A percentile compares a stretch with the other conserved stretches of the same genome.
These are phyloP conservation scores for Bovichtus variegatus DNA, from an alignment of 2,797 vertebrate genomes.

Conservation along the genomic window DNA sequence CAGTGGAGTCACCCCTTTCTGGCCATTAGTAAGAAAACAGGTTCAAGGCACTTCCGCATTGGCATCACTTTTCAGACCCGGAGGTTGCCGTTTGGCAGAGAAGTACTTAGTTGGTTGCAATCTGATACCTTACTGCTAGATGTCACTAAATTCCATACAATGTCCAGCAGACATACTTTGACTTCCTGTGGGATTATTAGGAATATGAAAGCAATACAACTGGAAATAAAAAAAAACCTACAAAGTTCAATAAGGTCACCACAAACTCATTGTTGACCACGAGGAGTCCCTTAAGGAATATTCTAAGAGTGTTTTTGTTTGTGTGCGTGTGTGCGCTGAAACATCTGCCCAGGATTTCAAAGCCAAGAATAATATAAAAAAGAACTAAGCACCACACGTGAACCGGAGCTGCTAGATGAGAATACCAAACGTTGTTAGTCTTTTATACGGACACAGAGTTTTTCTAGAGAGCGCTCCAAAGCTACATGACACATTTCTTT, in stretches of 20 bases:
- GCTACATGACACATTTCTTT: conserved; percentile 66
- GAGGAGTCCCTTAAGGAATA: conserved; percentile 29
- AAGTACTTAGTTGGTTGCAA: too few species aligned
- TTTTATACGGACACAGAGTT: conserved; percentile 43
- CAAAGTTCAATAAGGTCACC: conserved; percentile 33
- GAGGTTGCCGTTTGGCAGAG: too few species aligned
- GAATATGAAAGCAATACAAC: conserved; percentile 13
- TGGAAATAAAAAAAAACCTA: conserved; percentile 17
- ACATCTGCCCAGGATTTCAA: conserved; percentile 61
- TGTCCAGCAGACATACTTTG: conserved; percentile 12
- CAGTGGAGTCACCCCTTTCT: too few species aligned
- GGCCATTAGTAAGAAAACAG: too few species aligned
- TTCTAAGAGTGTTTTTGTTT: conserved; percentile 25
- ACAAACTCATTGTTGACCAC: conserved; percentile 45
- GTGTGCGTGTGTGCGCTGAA: conserved; percentile 23
- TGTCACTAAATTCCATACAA: too few species aligned
- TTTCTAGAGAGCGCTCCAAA: conserved; percentile 35
- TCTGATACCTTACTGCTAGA: too few species aligned
- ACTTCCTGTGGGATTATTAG: neutral
- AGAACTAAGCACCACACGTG: conserved; percentile 46
- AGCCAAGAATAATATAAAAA: conserved; percentile 56
- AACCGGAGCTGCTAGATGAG: conserved; percentile 54
- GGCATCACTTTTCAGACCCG: too few species aligned
- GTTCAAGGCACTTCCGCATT: too few species aligned
- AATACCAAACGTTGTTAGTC: conserved; percentile 59